phyloP scores from a whole-genome alignment of 2,888 invertebrate species.

The Eilema griseolum region DNA sequence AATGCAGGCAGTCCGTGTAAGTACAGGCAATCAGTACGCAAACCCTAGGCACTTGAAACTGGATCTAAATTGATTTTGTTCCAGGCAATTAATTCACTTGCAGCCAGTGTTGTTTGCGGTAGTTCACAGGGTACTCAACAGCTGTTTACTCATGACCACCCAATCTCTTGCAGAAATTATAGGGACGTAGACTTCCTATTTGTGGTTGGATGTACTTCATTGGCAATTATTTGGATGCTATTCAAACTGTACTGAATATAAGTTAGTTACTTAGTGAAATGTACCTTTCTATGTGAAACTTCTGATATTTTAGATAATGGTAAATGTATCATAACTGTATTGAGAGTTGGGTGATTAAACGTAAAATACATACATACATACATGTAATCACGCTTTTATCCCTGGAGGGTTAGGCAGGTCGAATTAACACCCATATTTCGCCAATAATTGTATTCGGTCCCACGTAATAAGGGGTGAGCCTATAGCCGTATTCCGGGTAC shows the following conservation, averaged over 20 bases:
- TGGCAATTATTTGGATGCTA: not conserved
- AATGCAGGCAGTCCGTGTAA: conserved; percentile 13
- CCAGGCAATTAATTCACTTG: conserved; percentile 18
- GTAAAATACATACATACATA: no score
- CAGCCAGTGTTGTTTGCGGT: conserved; percentile 17
- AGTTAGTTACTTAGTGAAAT: not conserved
- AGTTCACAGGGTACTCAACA: conserved; percentile 8
- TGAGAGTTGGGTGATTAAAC: no score
- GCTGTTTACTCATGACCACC: conserved; percentile 10
- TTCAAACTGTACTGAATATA: not conserved
- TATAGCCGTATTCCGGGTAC: no score
- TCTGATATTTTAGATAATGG: no score
- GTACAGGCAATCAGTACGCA: conserved; percentile 23
- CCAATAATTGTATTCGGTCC: no score
- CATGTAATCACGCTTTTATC: no score
- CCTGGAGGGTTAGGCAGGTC: no score
- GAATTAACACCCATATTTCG: no score
- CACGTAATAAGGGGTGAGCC: no score
- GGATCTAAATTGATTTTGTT: conserved; percentile 19
- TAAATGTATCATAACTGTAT: no score
- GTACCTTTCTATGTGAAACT: not conserved
- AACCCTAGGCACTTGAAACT: conserved; percentile 16
- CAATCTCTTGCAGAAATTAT: conserved; percentile 7
- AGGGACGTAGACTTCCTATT: not conserved
- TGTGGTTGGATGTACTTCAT: not conserved